Conservation (phyloP, 2,797 vertebrate species). For the Gallirallus australis region DNA sequence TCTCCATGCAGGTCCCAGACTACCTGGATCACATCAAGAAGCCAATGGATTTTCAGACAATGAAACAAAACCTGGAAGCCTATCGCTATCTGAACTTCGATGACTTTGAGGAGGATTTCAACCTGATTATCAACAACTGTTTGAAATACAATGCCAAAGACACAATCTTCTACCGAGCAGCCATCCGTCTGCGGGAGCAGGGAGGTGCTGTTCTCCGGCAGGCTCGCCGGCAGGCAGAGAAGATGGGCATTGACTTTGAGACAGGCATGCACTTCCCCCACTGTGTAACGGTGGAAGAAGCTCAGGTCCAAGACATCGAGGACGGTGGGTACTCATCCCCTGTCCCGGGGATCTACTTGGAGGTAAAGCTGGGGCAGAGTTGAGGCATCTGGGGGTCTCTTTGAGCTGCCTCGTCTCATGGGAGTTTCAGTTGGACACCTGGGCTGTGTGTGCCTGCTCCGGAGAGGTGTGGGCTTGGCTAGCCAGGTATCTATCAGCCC, state of each 20-base stretch:
- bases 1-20: conserved; percentile 89
- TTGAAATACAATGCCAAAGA: conserved; percentile 99
- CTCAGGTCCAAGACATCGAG: conserved; percentile 84
- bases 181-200: conserved; percentile 92
- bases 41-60: conserved; percentile 99
- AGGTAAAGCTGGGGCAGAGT: neutral
- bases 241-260: conserved; percentile 97
- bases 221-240: conserved; percentile 93
- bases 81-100: conserved; percentile 97
- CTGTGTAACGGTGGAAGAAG: conserved; percentile 82
- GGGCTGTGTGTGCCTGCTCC: neutral
- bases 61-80: conserved; percentile 96
- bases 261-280: conserved; percentile 93
- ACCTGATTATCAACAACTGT: conserved; percentile 98
- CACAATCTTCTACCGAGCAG: conserved; percentile 97
- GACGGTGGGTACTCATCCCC: conserved; percentile 74
- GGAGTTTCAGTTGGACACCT: rapidly evolving
- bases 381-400: neutral
- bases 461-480: neutral
- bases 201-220: conserved; percentile 89
- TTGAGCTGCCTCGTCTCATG: neutral
- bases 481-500: neutral
- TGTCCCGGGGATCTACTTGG: neutral
- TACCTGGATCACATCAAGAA: conserved; percentile 98
- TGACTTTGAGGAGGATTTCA: conserved; percentile 95